Evolutionary conservation across 1,140 invertebrate genomes (phyloP).

Genomic region (Drosophila kepulauana): DNA sequence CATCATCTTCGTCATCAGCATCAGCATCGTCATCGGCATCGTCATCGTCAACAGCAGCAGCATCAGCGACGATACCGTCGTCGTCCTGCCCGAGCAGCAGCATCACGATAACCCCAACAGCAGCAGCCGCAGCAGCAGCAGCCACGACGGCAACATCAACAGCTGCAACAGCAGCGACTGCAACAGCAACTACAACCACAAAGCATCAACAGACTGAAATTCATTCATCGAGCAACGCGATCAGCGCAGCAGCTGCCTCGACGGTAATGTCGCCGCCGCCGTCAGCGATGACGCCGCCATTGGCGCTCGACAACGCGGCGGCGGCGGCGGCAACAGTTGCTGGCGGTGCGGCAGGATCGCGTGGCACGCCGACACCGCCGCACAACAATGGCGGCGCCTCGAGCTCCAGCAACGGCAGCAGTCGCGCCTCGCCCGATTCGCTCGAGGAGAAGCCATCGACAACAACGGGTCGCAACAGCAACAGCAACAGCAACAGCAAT

Average conservation of each 20-base stretch:
- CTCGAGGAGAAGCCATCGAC: slow-evolving; percentile 80
- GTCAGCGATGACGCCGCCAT: slow-evolving; percentile 58
- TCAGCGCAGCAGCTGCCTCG: slow-evolving; percentile 69
- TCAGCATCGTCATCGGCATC: slow-evolving; percentile 37
- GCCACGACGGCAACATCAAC: slow-evolving; percentile 35
- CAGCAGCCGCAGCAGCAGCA: slow-evolving; percentile 33
- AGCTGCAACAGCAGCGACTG: slow-evolving; percentile 51
- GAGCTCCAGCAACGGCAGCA: slow-evolving; percentile 75
- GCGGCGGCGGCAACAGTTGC: slow-evolving; percentile 5
- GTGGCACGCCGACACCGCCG: slow-evolving; percentile 69
- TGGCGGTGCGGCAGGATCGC: slow-evolving; percentile 30
- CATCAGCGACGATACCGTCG: slow-evolving; percentile 30
- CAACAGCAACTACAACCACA: slow-evolving; percentile 32
- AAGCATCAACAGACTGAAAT: slow-evolving; percentile 81
- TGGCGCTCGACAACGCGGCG: slow-evolving; percentile 28
- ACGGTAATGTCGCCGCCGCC: slow-evolving; percentile 84
- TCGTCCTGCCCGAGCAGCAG: slow-evolving; percentile 56
- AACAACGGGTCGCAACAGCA: slow-evolving; percentile 59
- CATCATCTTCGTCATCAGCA: slow-evolving; percentile 55
- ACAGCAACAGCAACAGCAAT: slow-evolving; percentile 35
- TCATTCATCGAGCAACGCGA: slow-evolving; percentile 73
- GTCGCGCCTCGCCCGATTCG: slow-evolving; percentile 80
- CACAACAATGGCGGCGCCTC: slow-evolving; percentile 73
- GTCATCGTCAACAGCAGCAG: slow-evolving; percentile 24
- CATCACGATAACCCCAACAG: slow-evolving; percentile 35